phyloP scores from a whole-genome alignment of 2,797 vertebrate species.

The Phoebastria nigripes region DNA sequence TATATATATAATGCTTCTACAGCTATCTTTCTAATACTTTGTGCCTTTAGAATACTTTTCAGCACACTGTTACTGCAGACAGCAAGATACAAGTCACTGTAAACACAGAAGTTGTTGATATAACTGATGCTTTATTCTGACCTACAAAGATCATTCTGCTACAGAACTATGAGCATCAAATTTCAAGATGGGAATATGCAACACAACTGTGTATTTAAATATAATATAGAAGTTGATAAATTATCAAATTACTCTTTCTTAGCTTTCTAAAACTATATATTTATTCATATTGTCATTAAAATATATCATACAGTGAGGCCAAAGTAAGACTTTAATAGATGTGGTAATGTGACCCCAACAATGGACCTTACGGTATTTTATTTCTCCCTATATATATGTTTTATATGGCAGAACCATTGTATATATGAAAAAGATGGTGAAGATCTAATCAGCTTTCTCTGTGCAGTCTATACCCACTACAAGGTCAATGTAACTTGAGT shows the following conservation, averaged over 20 bases:
- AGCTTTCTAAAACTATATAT: neutral
- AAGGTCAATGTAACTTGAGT: neutral
- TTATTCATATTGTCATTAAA: neutral
- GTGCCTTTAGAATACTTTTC: neutral
- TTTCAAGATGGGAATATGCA: neutral
- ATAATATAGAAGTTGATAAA: neutral
- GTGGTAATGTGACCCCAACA: neutral
- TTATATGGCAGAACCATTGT: neutral
- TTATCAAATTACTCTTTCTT: neutral
- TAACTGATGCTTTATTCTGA: neutral
- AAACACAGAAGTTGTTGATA: neutral
- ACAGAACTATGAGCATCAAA: neutral
- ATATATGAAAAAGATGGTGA: neutral
- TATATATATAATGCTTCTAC: neutral
- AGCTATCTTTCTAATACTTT: neutral
- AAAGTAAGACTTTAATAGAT: neutral
- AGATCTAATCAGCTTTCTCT: neutral
- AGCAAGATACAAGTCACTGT: neutral
- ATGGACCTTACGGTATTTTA: fast-evolving
- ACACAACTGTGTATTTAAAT: neutral
- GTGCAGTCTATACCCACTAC: neutral
- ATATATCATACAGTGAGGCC: neutral
- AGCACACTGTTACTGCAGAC: neutral
- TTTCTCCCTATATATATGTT: neutral
- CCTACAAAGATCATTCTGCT: neutral